These are phyloP conservation scores for Pontoporia blainvillei DNA, from an alignment of 2,113 vertebrate genomes.

Conservation along the genomic window DNA sequence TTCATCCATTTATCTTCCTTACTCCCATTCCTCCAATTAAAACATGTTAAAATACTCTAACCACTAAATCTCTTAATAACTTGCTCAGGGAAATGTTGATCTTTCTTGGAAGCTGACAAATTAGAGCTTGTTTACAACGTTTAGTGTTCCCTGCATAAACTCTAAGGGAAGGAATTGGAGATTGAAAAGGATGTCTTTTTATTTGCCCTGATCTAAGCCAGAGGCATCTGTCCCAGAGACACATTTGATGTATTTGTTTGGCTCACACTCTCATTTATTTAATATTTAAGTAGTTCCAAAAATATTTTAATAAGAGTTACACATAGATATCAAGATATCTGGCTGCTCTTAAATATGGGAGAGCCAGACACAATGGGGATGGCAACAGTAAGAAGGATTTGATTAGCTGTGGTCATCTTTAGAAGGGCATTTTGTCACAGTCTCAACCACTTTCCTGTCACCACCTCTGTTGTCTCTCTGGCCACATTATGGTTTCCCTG, in stretches of 20 bases:
- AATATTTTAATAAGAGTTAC: not conserved
- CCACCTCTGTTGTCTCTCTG: not conserved
- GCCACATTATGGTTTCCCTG: not conserved
- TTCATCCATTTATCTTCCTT: constrained; percentile 21
- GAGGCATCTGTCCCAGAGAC: not conserved
- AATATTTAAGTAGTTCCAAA: not conserved
- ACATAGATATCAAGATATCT: not conserved
- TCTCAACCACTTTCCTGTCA: not conserved
- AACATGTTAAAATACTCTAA: constrained; percentile 27
- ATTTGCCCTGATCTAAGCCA: constrained; percentile 17
- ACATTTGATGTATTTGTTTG: not conserved
- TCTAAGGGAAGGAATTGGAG: not conserved
- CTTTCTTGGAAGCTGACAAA: constrained; percentile 32
- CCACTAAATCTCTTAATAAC: constrained; percentile 51
- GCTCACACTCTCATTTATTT: not conserved
- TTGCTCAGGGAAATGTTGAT: constrained; percentile 45
- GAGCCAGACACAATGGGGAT: not conserved
- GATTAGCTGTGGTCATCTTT: not conserved
- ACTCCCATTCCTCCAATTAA: not conserved
- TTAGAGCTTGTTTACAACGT: constrained; percentile 42
- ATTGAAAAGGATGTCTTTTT: not conserved
- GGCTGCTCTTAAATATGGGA: not conserved
- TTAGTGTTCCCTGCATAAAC: constrained; percentile 22
- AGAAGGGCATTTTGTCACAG: not conserved
- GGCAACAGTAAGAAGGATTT: not conserved